Evolutionary conservation across 2,113 vertebrate species (phyloP).

Genomic region (Beaufortia kweichowensis): DNA sequence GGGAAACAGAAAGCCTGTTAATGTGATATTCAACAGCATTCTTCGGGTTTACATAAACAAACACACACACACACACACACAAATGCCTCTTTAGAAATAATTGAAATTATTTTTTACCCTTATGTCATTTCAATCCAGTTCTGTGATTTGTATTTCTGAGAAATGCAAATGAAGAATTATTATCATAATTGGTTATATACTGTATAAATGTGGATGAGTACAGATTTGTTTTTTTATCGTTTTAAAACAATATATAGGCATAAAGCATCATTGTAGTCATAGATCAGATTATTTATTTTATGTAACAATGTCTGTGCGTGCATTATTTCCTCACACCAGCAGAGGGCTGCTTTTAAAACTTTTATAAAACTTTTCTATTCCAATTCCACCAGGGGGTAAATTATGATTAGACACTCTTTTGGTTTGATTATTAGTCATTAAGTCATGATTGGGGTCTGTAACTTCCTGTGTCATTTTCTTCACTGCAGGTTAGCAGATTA

Average conservation of each 20-base stretch:
- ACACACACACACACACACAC: neutral
- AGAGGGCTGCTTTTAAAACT: slow-evolving; percentile 40
- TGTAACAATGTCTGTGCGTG: neutral
- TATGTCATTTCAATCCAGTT: too few relatives aligned
- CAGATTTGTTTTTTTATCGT: too few relatives aligned
- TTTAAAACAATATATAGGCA: too few relatives aligned
- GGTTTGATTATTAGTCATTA: neutral
- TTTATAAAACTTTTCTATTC: too few relatives aligned
- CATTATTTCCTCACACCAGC: slow-evolving; percentile 22
- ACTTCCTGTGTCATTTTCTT: neutral
- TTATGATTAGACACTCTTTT: neutral
- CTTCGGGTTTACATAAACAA: neutral
- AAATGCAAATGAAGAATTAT: too few relatives aligned
- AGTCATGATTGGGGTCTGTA: neutral
- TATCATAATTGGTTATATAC: neutral
- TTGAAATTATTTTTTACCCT: too few relatives aligned
- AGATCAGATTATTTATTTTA: too few relatives aligned
- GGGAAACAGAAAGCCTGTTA: slow-evolving; percentile 2
- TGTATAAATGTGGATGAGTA: neutral
- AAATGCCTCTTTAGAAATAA: neutral
- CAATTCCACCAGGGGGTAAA: neutral
- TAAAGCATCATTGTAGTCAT: neutral
- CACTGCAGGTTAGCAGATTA: neutral
- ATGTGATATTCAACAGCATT: neutral
- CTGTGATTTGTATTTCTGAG: too few relatives aligned